These are phyloP conservation scores for Ceratoteleas bidentatus DNA, from an alignment of 1,140 invertebrate species.

Conservation along the genomic window DNA sequence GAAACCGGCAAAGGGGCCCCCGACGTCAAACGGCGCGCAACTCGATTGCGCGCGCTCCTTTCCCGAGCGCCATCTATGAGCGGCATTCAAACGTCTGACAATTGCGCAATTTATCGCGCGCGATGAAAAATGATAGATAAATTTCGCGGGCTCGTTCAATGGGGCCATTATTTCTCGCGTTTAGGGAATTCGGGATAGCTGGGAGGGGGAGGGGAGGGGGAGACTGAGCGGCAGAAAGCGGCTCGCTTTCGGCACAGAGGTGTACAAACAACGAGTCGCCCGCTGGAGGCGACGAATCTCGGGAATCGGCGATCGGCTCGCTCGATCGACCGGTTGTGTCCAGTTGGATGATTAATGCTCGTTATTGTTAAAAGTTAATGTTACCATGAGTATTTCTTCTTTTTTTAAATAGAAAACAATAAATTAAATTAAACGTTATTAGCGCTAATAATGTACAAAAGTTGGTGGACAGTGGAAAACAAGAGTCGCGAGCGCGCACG, in stretches of 20 bases:
- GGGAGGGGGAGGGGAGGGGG: background rate
- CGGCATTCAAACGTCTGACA: slow-evolving; percentile 51
- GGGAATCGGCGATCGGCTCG: background rate
- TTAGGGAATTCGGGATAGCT: slow-evolving; percentile 43
- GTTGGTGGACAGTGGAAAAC: slow-evolving; percentile 1
- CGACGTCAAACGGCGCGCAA: background rate
- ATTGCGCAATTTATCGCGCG: slow-evolving; percentile 54
- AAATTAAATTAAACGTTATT: slow-evolving; percentile 58
- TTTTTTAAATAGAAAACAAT: slow-evolving; percentile 48
- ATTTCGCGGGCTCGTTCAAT: slow-evolving; percentile 51
- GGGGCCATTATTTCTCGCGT: slow-evolving; percentile 49
- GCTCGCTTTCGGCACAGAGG: slow-evolving; percentile 30
- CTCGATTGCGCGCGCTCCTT: no score
- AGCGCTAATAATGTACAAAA: slow-evolving; percentile 48
- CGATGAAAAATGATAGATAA: slow-evolving; percentile 59
- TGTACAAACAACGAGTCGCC: slow-evolving; percentile 28
- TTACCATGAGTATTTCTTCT: slow-evolving; percentile 44
- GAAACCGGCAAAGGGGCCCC: background rate
- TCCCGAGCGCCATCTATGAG: slow-evolving; percentile 39
- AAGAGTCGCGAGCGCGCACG: slow-evolving; percentile 13
- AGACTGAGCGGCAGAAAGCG: slow-evolving; percentile 1
- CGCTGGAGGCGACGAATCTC: background rate
- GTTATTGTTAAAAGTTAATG: slow-evolving; percentile 48
- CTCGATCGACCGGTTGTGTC: no score
- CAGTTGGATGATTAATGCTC: slow-evolving; percentile 18